phyloP scores from a whole-genome alignment of 30 jellyfish, hydroid and myxozoan genomes.

The Pelagia noctiluca region DNA sequence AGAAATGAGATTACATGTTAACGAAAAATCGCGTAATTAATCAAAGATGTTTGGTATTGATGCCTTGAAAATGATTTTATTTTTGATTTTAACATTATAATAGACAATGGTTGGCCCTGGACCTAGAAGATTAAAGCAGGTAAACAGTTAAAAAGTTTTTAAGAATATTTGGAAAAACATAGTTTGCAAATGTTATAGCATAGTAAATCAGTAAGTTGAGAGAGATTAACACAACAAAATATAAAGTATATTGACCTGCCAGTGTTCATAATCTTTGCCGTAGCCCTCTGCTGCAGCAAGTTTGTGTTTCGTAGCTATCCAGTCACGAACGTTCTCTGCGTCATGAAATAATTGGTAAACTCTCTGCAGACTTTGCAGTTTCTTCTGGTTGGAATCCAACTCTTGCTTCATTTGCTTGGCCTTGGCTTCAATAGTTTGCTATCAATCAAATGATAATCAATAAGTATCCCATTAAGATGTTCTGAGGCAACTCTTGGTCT shows the following conservation, averaged over 20 bases:
- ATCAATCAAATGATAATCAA: neutral
- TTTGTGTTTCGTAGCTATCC: constrained; percentile 43
- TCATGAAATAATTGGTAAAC: constrained; percentile 72
- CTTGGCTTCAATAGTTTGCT: constrained; percentile 10
- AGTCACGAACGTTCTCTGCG: constrained; percentile 72
- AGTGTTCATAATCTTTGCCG: constrained; percentile 78
- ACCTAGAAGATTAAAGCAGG: too few species aligned
- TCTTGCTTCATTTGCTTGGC: constrained; percentile 24
- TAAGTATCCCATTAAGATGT: too few species aligned
- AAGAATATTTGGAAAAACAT: neutral
- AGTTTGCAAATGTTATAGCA: too few species aligned
- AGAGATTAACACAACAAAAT: too few species aligned
- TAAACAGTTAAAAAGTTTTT: too few species aligned
- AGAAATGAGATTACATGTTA: neutral
- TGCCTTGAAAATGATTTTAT: too few species aligned
- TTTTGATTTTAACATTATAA: too few species aligned
- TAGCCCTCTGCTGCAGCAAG: constrained; percentile 54
- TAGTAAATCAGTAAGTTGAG: too few species aligned
- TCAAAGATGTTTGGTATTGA: too few species aligned
- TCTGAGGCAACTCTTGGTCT: too few species aligned
- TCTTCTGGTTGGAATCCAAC: constrained; percentile 27
- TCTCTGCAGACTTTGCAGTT: constrained; percentile 33
- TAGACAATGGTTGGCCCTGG: too few species aligned
- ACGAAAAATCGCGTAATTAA: too few species aligned
- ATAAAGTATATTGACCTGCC: constrained; percentile 59